Percentiles rank a stretch among this genome's conserved stretches.
Conservation (phyloP, 2,888 invertebrate species). For the Cenopis cana region DNA sequence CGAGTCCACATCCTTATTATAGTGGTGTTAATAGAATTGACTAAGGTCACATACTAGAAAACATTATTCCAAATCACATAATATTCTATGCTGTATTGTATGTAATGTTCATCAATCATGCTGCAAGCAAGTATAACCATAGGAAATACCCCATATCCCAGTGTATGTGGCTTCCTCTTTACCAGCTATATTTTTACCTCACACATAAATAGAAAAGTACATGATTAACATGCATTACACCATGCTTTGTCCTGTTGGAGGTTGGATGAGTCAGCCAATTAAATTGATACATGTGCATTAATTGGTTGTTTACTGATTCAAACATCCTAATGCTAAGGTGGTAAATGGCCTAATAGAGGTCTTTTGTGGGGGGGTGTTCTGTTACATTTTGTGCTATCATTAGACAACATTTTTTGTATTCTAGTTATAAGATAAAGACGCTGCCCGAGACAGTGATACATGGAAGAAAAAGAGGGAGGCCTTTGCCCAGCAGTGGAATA, state of each 20-base stretch:
- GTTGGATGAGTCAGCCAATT: conserved; percentile 33
- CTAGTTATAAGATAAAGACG: too few relatives aligned
- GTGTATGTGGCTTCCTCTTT: conserved; percentile 1
- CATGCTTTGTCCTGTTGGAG: conserved; percentile 16
- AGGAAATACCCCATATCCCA: neutral
- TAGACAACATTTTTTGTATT: too few relatives aligned
- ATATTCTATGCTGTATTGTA: neutral
- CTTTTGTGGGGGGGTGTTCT: neutral
- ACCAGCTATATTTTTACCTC: conserved; percentile 1
- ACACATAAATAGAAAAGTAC: neutral
- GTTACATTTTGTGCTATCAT: neutral
- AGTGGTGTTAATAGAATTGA: too few relatives aligned
- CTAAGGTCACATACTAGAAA: too few relatives aligned
- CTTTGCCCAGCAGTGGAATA: too few relatives aligned
- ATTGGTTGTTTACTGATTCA: conserved; percentile 36
- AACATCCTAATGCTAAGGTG: conserved; percentile 14
- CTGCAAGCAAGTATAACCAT: neutral
- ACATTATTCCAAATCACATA: too few relatives aligned
- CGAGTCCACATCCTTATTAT: too few relatives aligned
- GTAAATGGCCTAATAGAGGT: neutral
- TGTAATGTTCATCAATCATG: neutral
- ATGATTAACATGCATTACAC: conserved; percentile 15
- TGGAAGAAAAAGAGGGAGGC: too few relatives aligned
- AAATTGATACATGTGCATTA: conserved; percentile 20
- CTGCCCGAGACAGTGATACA: too few relatives aligned